Base-by-base conservation (phyloP, 2,797 vertebrate species). In the Hoplostethus mediterraneus region DNA sequence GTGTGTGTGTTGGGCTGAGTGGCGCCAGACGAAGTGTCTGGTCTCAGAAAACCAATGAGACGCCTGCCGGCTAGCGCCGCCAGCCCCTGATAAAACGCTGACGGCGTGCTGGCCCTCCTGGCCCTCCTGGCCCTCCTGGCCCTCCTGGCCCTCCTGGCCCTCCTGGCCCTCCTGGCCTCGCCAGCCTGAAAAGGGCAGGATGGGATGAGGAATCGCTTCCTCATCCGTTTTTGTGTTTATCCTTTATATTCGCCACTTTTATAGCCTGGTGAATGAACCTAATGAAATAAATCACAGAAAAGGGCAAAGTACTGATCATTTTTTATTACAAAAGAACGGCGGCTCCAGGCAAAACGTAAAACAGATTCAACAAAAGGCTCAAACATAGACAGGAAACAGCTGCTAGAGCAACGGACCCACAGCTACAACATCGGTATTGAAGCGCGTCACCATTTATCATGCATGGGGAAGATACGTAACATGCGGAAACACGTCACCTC, bases 391-490 rank as follows among this genome's bases (percentile, higher is more conserved):
- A 75, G 73, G 60, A 83, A 87, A 80, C 52, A 75, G 77, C 81
- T 87, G 87, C 84, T 91, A 67, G 76, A 84, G 87, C 82, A 83
- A 88, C 81, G 73, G 82, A 88, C 69, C 77, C 81, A 91, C 82
- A 80, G 82, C 84, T 79, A 89, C 85, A 64, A 92, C 86, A 84
- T 79, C 80, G 69, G 87, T 82, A 81, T 75, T 86, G 73, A 87
- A 90, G 83, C 85, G 78, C 86, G 86, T 77, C 82, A 89, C 84
- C 86, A 84, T 77, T 77, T 69, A 89, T 75, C 90, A 93, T 93
- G 92, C 92, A 88, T 54, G 30, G 81, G 87, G 75, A 85, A 72
- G 72, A 77, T 7, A 81, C 55, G 64, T 70, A 54, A 80, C 87
- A 86, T 88, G 89, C 91, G 10, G 38, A 55, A 30, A 61, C 66